Evolutionary conservation across 2,888 invertebrate species (phyloP).

Genomic region (Unio delphinus): DNA sequence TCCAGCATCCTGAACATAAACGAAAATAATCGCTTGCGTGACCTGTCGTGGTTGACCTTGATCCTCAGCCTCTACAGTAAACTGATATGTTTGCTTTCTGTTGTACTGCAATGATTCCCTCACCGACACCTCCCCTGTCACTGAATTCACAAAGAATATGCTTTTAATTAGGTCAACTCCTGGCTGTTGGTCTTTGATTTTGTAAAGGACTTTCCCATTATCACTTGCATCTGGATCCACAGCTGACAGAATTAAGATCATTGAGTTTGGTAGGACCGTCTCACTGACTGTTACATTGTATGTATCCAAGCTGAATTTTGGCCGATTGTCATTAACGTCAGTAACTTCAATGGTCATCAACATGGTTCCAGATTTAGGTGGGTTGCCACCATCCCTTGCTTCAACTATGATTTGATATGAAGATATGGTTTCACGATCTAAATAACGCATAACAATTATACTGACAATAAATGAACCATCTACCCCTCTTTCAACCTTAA

Average conservation of each 20-base stretch:
- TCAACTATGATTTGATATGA: slow-evolving; percentile 26
- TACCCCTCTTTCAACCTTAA: slow-evolving; percentile 10
- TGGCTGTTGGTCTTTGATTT: slow-evolving; percentile 19
- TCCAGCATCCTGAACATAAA: slow-evolving; percentile 18
- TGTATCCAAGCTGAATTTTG: slow-evolving; percentile 14
- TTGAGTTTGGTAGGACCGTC: slow-evolving; percentile 12
- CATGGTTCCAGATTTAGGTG: slow-evolving; percentile 19
- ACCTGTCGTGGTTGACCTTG: slow-evolving; percentile 34
- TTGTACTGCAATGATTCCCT: slow-evolving; percentile 15
- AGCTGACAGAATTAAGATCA: slow-evolving; percentile 77
- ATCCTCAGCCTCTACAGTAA: slow-evolving; percentile 44
- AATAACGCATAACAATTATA: slow-evolving; percentile 21
- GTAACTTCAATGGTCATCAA: slow-evolving; percentile 23
- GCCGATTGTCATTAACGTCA: slow-evolving; percentile 37
- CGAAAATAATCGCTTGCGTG: slow-evolving; percentile 35
- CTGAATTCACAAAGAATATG: slow-evolving; percentile 19
- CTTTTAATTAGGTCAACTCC: slow-evolving; percentile 16
- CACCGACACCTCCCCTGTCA: slow-evolving; percentile 23
- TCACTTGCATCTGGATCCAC: slow-evolving; percentile 86
- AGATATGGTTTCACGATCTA: slow-evolving; percentile 35
- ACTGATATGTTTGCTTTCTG: slow-evolving; percentile 11
- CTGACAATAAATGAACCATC: slow-evolving; percentile 25
- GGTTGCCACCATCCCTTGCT: slow-evolving; percentile 34
- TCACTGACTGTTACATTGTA: slow-evolving; percentile 34
- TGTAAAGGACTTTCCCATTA: slow-evolving; percentile 74